Conservation (phyloP, 2,888 invertebrate species). For the Aphodius granarius region DNA sequence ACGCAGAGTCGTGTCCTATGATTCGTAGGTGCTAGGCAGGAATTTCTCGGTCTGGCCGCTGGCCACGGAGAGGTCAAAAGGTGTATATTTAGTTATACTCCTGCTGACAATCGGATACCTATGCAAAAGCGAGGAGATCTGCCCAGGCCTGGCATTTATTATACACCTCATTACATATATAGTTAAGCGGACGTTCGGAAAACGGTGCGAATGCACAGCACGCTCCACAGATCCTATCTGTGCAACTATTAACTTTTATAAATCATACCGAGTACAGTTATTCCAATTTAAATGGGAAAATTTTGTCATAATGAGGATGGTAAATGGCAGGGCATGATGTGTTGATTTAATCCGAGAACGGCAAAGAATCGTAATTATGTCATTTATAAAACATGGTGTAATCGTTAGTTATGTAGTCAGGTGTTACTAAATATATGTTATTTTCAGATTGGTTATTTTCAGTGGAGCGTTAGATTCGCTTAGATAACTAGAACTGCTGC, state of each 20-base stretch:
- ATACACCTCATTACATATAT: not conserved
- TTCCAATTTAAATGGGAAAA: not conserved
- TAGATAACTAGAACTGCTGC: not conserved
- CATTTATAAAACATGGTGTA: not conserved
- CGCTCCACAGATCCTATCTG: not conserved
- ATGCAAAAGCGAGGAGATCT: not conserved
- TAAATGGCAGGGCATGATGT: not conserved
- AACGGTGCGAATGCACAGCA: not conserved
- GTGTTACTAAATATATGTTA: not conserved
- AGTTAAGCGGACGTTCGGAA: not conserved
- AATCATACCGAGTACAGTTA: not conserved
- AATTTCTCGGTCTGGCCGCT: constrained; percentile 3
- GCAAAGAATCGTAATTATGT: not conserved
- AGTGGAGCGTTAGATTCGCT: not conserved
- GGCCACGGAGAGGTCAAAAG: constrained; percentile 10
- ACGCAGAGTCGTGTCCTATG: constrained; percentile 9
- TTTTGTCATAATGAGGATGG: not conserved
- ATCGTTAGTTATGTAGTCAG: not conserved
- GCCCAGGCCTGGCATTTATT: not conserved
- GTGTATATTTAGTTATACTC: constrained; percentile 12
- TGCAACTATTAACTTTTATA: not conserved
- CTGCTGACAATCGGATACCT: constrained; percentile 12
- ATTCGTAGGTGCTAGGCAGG: constrained; percentile 8
- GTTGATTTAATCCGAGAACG: not conserved
- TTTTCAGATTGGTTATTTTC: not conserved